Percentiles rank a stretch among this genome's conserved stretches.
phyloP scores from a whole-genome alignment of 1,140 invertebrate species.

The Plutomurus gul region DNA sequence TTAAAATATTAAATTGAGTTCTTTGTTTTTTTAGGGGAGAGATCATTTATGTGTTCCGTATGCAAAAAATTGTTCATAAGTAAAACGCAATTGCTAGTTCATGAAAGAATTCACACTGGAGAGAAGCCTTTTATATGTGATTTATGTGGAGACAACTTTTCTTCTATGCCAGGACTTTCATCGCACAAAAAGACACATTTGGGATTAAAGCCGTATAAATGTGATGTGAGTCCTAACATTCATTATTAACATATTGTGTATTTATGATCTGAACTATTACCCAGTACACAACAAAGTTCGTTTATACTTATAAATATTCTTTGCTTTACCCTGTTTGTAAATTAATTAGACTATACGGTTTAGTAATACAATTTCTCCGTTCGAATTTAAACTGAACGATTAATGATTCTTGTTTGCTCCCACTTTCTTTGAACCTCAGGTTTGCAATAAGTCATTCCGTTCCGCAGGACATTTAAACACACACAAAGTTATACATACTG shows the following conservation, averaged over 20 bases:
- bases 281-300: neutral
- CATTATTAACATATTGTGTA: no score
- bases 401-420: no score
- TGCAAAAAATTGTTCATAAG: constrained; percentile 12
- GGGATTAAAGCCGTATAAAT: constrained; percentile 63
- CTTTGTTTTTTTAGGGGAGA: constrained; percentile 2
- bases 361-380: no score
- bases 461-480: constrained; percentile 12
- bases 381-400: no score
- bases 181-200: constrained; percentile 27
- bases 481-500: constrained; percentile 23
- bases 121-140: constrained; percentile 62
- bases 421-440: constrained; percentile 1
- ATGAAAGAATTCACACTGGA: constrained; percentile 58
- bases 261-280: no score
- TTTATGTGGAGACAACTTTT: constrained; percentile 55
- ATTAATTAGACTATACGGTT: no score
- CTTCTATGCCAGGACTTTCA: neutral
- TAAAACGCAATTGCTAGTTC: neutral
- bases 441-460: constrained; percentile 19
- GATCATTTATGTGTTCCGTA: neutral
- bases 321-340: neutral
- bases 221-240: constrained; percentile 68
- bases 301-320: neutral
- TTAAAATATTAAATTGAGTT: neutral